These are phyloP conservation scores for Daboia siamensis DNA, from an alignment of 2,113 vertebrate species.

Conservation along the genomic window DNA sequence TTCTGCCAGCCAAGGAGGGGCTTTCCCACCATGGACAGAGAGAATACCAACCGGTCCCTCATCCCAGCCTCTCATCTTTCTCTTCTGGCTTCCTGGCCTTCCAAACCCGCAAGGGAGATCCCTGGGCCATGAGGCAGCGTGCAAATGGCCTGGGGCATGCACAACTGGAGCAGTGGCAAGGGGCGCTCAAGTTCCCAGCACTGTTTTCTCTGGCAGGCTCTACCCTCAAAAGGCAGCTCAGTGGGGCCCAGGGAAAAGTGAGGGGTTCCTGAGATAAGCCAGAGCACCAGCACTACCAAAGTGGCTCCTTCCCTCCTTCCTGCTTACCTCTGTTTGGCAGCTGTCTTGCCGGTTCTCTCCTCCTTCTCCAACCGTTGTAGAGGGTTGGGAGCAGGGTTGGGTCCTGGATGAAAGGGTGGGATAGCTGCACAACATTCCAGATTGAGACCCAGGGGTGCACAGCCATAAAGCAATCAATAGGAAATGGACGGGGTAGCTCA, in stretches of 20 bases:
- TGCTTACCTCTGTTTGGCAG: conserved; percentile 80
- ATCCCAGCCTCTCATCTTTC: neutral
- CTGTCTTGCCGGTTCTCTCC: conserved; percentile 76
- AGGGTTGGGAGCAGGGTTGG: conserved; percentile 67
- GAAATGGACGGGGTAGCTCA: conserved; percentile 75
- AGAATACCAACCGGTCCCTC: neutral
- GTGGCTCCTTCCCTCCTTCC: neutral
- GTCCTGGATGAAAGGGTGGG: neutral
- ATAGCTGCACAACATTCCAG: too few species aligned
- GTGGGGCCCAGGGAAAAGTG: neutral
- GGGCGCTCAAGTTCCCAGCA: neutral
- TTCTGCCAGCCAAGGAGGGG: neutral
- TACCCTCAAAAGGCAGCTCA: neutral
- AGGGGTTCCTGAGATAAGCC: neutral
- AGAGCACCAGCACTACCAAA: neutral
- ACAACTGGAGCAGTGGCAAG: neutral
- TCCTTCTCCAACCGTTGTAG: conserved; percentile 93
- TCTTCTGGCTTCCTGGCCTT: neutral
- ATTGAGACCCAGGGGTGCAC: conserved; percentile 83
- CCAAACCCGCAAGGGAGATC: neutral
- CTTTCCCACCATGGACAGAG: neutral
- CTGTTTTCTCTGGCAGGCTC: neutral
- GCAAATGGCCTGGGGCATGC: too few species aligned
- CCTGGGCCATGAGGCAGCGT: conserved; percentile 15
- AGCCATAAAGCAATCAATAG: conserved; percentile 80